Base-by-base conservation (phyloP, 2,113 vertebrate genomes). In the Syngnathus scovelli region DNA sequence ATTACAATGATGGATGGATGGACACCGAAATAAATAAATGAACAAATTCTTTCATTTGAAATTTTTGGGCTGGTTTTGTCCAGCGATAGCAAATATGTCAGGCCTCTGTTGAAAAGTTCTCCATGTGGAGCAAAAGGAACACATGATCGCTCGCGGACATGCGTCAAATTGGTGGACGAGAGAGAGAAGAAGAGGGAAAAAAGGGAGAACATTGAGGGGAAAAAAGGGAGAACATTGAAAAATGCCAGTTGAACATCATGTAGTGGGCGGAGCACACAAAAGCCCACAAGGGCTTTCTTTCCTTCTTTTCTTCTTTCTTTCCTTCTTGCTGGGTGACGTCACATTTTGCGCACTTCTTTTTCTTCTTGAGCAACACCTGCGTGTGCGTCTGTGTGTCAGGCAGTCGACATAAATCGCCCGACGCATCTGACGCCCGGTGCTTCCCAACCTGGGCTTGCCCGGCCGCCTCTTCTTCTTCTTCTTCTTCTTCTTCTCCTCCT, bases 331-430 rank as follows among this genome's bases (percentile, higher is more conserved):
- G 36, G 1, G 76, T 89, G 90, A 92, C 89, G 87, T 91, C 90
- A 92, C 86, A 86, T 90, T 89, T 33, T 88, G 89, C 87, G 89
- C 88, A 85, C 89, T 90, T 91, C 36, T 90, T 23, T 62, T 90
- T 90, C 36, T 89, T 87, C 89, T 89, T 90, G 89, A 90, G 91
- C 87, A 91, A 89, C 89, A 92, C 90, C 91, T 92, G 90, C 90
- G 89, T 87, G 85, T 86, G 88, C 83, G 88, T 87, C 88, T 82
- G 88, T 87, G 79, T 86, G 85, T 85, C 82, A 89, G 86, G 90
- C 86, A 90, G 90, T 88, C 84, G 90, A 87, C 83, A 89, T 82
- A 89, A 89, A 67, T 88, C 85, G 69, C 2, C 19, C n/a, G 21
- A 9, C 49, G 7, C 15, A 16, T 48, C 44, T 15, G 44, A 13